A percentile compares a stretch with the other conserved stretches of the same genome.
Conservation (phyloP, 2,888 invertebrate species). For the Mythimna vitellina region DNA sequence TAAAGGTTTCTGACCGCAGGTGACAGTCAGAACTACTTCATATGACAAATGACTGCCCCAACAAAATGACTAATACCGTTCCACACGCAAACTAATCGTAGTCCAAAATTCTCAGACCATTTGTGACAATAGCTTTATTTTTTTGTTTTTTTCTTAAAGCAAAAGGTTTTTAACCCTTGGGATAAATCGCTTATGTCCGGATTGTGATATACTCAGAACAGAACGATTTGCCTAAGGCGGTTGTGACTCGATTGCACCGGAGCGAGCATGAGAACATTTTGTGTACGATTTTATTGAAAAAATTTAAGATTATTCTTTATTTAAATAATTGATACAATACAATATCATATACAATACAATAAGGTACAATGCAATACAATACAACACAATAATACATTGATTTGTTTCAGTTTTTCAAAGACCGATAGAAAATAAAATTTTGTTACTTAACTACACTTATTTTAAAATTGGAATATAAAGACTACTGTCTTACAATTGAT, state of each 20-base stretch:
- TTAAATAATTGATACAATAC: too few relatives aligned
- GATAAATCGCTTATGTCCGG: constrained; percentile 79
- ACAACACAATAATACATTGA: too few relatives aligned
- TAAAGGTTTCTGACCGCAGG: constrained; percentile 48
- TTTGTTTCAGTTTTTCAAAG: too few relatives aligned
- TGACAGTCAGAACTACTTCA: constrained; percentile 20
- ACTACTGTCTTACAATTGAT: too few relatives aligned
- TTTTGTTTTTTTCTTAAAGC: constrained; percentile 48
- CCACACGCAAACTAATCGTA: constrained; percentile 47
- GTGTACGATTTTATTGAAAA: constrained; percentile 4
- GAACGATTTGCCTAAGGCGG: constrained; percentile 72
- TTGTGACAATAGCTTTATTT: constrained; percentile 59
- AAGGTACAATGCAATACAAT: too few relatives aligned
- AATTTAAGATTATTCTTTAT: too few relatives aligned
- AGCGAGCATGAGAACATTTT: constrained; percentile 43
- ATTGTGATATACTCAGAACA: constrained; percentile 72
- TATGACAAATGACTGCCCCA: constrained; percentile 45
- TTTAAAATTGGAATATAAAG: too few relatives aligned
- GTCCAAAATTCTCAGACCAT: constrained; percentile 52
- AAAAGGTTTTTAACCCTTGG: constrained; percentile 80
- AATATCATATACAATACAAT: too few relatives aligned
- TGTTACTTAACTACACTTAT: too few relatives aligned
- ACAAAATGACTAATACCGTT: constrained; percentile 58
- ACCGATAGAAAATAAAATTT: too few relatives aligned
- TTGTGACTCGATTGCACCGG: constrained; percentile 68